Evolutionary conservation across 1,140 invertebrate species (phyloP), one percentile per base, ranked within the genome.

Genomic region (Melitaea cinxia): DNA sequence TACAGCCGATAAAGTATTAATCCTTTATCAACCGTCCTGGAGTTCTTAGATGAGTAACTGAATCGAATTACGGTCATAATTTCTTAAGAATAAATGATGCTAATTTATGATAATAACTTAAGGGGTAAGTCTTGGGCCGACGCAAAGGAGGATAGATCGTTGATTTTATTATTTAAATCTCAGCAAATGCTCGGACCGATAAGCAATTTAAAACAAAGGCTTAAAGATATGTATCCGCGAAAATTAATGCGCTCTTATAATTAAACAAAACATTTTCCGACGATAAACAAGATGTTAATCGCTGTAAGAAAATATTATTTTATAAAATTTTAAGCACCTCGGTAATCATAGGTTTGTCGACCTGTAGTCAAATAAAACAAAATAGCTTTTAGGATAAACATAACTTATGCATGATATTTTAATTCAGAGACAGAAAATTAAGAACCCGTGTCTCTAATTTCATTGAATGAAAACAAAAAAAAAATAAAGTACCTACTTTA

Each of bases 101-200:
- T 79, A 79, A 81, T 78, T 82, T 78, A 84, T 78, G 72, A 69
- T 77, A 82, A 80, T 73, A 75, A 66, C 70, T 72, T 70, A 54
- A 47, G 28, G 39, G 37, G 50, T 47, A 49, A 63, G 23, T 28
- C 45, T 42, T 14, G 21, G 15, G 53, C 30, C 61, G 42, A 50
- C 61, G 61, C 21, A 53, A 59, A 59, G 30, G 4, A 28, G 19
- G 24, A 62, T 52, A 57, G 45, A 49, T 35, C 42, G 52, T 52
- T 62, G 53, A 62, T 62, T 62, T 56, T 66, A 60, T 60, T 60
- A 60, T 66, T 66, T 60, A 60, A 55, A 60, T 50, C 54, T 28
- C 37, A 54, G 50, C 28, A 50, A 57, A 56, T 49, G 53, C 49
- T 54, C 10, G 14, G 6, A 28, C 14, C 19, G 39, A 42, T 64